Evolutionary conservation across 2,113 vertebrate genomes (phyloP).

Genomic region (Clarias magur): DNA sequence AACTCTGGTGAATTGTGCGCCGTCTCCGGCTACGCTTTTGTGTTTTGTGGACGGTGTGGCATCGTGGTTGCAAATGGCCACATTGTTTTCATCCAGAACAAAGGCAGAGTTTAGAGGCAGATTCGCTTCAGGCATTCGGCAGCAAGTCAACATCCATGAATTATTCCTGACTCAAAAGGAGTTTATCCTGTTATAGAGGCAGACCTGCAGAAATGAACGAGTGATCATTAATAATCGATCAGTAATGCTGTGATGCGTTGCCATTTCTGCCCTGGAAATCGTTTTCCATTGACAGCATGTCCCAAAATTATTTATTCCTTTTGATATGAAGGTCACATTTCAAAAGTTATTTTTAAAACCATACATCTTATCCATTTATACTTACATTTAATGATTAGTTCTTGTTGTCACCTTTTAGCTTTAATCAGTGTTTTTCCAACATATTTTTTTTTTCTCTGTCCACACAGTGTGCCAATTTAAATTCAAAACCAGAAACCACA

Average conservation of each 20-base stretch:
- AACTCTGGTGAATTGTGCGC: slow-evolving; percentile 18
- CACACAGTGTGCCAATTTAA: no score
- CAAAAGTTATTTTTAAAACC: neutral
- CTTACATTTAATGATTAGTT: neutral
- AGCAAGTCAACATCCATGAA: slow-evolving; percentile 22
- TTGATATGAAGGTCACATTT: no score
- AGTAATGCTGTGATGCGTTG: neutral
- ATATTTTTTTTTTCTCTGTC: neutral
- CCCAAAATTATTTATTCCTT: neutral
- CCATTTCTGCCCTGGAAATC: neutral
- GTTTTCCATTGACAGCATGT: neutral
- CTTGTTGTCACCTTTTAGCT: neutral
- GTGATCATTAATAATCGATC: neutral
- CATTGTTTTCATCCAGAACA: slow-evolving; percentile 7
- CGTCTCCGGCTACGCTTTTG: slow-evolving; percentile 12
- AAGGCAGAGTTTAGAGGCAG: slow-evolving; percentile 13
- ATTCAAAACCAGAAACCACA: no score
- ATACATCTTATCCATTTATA: neutral
- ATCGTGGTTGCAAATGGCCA: neutral
- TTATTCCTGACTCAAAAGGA: slow-evolving; percentile 12
- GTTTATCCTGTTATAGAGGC: neutral
- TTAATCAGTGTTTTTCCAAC: neutral
- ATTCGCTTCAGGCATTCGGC: neutral
- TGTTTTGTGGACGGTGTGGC: neutral
- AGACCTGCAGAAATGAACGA: no score